Evolutionary conservation across 1,140 invertebrate species (phyloP).

Genomic region (Elymnias hypermnestra): DNA sequence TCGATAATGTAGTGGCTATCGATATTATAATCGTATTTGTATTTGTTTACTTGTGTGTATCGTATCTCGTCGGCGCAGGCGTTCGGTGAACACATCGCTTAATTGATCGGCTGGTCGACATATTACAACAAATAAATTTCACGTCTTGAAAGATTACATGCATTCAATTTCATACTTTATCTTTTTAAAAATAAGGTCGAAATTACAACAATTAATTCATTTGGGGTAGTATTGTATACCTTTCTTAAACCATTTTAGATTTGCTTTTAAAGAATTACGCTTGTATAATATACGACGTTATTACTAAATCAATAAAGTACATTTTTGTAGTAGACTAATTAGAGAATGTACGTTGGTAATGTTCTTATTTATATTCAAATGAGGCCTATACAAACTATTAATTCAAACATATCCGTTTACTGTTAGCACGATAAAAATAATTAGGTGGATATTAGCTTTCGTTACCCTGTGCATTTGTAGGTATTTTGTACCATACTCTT

Average conservation of each 20-base stretch:
- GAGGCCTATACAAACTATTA: constrained; percentile 23
- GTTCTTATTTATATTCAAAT: constrained; percentile 23
- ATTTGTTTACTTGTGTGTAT: constrained; percentile 32
- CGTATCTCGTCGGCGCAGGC: constrained; percentile 22
- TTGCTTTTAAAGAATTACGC: background rate
- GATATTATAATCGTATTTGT: constrained; percentile 39
- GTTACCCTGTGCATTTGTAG: background rate
- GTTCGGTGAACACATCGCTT: constrained; percentile 23
- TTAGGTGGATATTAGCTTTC: constrained; percentile 9
- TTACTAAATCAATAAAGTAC: background rate
- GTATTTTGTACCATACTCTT: background rate
- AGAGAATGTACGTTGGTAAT: constrained; percentile 4
- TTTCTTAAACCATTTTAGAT: constrained; percentile 1
- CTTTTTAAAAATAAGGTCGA: background rate
- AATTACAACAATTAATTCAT: too few relatives aligned
- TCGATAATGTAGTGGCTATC: constrained; percentile 28
- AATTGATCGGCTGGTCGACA: constrained; percentile 27
- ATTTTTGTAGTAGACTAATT: background rate
- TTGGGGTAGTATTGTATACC: background rate
- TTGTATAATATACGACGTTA: constrained; percentile 1
- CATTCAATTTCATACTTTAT: constrained; percentile 5
- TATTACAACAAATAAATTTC: constrained; percentile 7
- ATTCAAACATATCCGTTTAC: constrained; percentile 17
- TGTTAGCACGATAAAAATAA: constrained; percentile 13
- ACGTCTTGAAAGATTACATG: background rate